These are phyloP conservation scores for Fundulus diaphanus DNA, from an alignment of 2,797 vertebrate species.

Conservation along the genomic window DNA sequence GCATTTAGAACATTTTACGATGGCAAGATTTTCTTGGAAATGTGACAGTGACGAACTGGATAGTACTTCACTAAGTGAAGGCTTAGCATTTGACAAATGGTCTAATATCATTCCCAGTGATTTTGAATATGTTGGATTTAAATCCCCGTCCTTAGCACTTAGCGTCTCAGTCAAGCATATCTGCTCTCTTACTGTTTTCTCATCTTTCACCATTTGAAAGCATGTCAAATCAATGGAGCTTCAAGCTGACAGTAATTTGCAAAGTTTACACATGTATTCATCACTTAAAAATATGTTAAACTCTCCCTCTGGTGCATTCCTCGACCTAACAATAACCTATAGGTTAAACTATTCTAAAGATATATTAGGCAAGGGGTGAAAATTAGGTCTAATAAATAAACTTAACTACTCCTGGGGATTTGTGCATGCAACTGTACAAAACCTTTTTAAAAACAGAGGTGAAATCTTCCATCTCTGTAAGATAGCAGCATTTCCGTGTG, in stretches of 20 bases:
- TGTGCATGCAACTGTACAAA: background rate
- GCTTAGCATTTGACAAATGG: slow-evolving; percentile 6
- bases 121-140: slow-evolving; percentile 5
- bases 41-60: background rate
- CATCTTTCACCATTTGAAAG: slow-evolving; percentile 8
- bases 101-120: background rate
- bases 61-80: background rate
- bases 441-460: slow-evolving; percentile 22
- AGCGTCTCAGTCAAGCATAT: background rate
- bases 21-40: background rate
- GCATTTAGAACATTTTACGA: background rate
- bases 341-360: background rate
- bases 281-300: background rate
- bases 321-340: slow-evolving; percentile 10
- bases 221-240: slow-evolving; percentile 1
- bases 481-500: background rate
- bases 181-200: slow-evolving; percentile 6
- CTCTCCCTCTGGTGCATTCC: background rate
- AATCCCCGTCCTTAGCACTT: background rate
- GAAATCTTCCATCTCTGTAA: slow-evolving; percentile 6
- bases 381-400: background rate
- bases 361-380: slow-evolving; percentile 11
- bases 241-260: slow-evolving; percentile 9
- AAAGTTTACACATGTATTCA: slow-evolving; percentile 1
- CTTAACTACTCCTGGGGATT: background rate